phyloP scores from a whole-genome alignment of 2,797 vertebrate genomes.

The Semaprochilodus insignis region DNA sequence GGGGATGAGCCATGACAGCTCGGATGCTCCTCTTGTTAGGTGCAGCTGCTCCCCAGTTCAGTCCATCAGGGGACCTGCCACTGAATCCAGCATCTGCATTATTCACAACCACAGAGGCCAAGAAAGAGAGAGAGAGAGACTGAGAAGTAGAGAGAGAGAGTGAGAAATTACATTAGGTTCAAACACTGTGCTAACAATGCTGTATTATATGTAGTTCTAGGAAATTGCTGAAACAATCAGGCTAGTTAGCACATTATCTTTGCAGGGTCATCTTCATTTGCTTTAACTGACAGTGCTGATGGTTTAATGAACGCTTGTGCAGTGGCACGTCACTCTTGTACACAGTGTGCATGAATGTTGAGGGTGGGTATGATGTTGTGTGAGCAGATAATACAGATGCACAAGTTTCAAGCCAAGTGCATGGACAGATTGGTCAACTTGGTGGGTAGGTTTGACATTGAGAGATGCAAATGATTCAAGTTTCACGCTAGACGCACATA shows the following conservation, averaged over 20 bases:
- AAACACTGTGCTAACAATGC: background rate
- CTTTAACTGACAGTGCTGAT: background rate
- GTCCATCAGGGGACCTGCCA: conserved; percentile 65
- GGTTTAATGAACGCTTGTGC: background rate
- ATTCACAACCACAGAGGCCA: conserved; percentile 49
- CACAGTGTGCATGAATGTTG: too few species aligned
- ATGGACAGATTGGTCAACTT: background rate
- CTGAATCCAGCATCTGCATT: conserved; percentile 64
- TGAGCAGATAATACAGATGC: background rate
- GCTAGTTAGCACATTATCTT: background rate
- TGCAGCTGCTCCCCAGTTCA: conserved; percentile 76
- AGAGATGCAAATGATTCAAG: too few species aligned
- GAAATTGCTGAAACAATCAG: background rate
- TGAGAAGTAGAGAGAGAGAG: too few species aligned
- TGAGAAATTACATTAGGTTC: background rate
- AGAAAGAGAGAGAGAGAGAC: background rate
- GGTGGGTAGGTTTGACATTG: too few species aligned
- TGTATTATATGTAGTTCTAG: background rate
- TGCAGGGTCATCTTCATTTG: background rate
- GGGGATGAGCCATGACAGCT: conserved; percentile 75
- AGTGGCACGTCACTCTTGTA: background rate
- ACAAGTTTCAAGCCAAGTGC: background rate
- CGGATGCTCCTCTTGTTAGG: conserved; percentile 73
- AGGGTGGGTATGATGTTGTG: background rate
- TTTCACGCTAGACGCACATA: too few species aligned